These are phyloP conservation scores for Saccostrea echinata DNA, from an alignment of 1,140 invertebrate species.

Conservation along the genomic window DNA sequence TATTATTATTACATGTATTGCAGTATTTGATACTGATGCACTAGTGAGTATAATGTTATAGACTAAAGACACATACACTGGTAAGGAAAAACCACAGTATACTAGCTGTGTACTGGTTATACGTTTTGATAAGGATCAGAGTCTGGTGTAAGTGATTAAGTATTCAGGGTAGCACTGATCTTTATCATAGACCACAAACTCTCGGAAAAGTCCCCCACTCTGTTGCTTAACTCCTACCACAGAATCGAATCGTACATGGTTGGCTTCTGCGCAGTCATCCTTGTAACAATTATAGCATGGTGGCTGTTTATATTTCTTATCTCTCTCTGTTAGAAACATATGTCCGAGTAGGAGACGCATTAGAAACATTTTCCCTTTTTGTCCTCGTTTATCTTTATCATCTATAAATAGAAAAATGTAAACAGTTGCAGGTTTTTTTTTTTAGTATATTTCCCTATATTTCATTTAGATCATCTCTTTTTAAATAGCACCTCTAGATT, in stretches of 20 bases:
- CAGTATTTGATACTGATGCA: no score
- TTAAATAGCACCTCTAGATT: background rate
- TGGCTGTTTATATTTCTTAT: constrained; percentile 52
- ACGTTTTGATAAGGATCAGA: background rate
- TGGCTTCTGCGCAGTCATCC: background rate
- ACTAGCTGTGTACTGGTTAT: no score
- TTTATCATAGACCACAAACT: constrained; percentile 67
- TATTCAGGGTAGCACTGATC: constrained; percentile 67
- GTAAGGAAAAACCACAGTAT: no score
- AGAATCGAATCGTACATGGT: constrained; percentile 55
- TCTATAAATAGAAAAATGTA: constrained; percentile 39
- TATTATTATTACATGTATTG: no score
- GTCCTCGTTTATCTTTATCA: constrained; percentile 51
- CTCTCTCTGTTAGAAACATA: constrained; percentile 48
- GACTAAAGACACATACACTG: no score
- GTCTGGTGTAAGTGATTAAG: constrained; percentile 62
- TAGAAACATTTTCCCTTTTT: constrained; percentile 55
- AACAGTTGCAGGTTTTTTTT: no score
- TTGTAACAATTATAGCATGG: constrained; percentile 54
- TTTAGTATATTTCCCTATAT: no score
- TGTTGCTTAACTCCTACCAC: constrained; percentile 61
- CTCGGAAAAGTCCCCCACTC: constrained; percentile 57
- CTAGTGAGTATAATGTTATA: no score
- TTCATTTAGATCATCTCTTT: background rate
- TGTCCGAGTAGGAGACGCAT: constrained; percentile 60